A percentile compares a stretch with the other conserved stretches of the same genome.
These are phyloP conservation scores for Oxytorus armatus DNA, from an alignment of 2,888 invertebrate species.

Conservation along the genomic window DNA sequence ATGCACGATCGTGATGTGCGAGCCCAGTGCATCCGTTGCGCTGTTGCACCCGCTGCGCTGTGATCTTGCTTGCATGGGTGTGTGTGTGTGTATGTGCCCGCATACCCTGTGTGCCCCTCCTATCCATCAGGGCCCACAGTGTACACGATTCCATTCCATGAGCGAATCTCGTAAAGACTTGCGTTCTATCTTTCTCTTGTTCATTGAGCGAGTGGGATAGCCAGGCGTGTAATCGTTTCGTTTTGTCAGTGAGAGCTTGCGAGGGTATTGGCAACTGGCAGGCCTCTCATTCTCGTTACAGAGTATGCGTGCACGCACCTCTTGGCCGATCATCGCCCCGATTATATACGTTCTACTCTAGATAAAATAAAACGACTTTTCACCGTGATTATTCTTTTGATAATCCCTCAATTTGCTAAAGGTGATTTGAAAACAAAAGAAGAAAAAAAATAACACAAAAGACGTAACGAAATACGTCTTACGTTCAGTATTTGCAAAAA, in stretches of 20 bases:
- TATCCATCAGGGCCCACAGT: constrained; percentile 15
- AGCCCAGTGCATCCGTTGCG: constrained; percentile 47
- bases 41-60: constrained; percentile 53
- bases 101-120: constrained; percentile 14
- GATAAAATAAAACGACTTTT: constrained; percentile 4
- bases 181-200: constrained; percentile 25
- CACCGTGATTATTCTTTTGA: neutral
- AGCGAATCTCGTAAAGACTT: constrained; percentile 54
- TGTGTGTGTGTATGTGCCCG: constrained; percentile 21
- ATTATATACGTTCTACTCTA: constrained; percentile 11
- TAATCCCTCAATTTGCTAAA: neutral
- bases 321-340: constrained; percentile 45
- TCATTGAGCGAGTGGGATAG: constrained; percentile 39
- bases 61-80: constrained; percentile 18
- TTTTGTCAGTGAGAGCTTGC: constrained; percentile 55
- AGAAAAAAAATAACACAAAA: neutral
- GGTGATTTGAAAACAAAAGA: neutral
- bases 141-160: constrained; percentile 58
- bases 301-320: constrained; percentile 45
- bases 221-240: constrained; percentile 64
- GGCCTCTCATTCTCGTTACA: constrained; percentile 29
- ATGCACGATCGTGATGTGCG: constrained; percentile 37
- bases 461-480: no score
- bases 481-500: no score
- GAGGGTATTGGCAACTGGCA: constrained; percentile 44